Evolutionary conservation across 2,113 vertebrate species (phyloP), one percentile per base, ranked within the genome.

Genomic region (Puntigrus tetrazona): DNA sequence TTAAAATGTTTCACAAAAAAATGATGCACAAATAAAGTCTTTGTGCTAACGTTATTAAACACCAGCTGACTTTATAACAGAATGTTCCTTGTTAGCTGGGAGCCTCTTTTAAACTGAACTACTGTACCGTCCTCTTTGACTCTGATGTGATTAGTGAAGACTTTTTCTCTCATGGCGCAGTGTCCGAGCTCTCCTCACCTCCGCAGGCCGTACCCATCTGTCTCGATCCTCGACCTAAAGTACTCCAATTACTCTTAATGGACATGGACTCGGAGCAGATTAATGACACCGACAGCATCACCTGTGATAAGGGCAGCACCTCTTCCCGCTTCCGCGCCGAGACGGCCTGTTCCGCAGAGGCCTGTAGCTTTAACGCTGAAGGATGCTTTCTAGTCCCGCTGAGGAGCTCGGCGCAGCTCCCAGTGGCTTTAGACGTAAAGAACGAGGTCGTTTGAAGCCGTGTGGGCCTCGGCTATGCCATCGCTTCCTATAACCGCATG

Each of bases 221-320:
- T 83, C 86, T 86, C 72, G 75, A 75, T 73, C 85, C 82, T 59
- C 20, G 41, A 84, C 77, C 83, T 25, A 45, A 81, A 72, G 69
- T 74, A 11, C 86, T 88, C 80, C 70, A 75, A 81, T 83, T 86
- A 27, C 63, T 86, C 88, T 88, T 86, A 92, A 85, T 81, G 86
- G 87, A 86, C 81, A 47, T 82, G 38, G 82, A 34, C 18, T 67
- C 65, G 63, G 41, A 29, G 83, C 69, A 52, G 73, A 87, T 86
- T 67, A 82, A 77, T 59, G 47, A 55, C 59, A 29, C 63, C 72
- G 38, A 59, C 47, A 52, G n/a, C 27, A 34, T 72, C 69, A 72
- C 69, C 69, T 25, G 69, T 25, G 36, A 72, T 25, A 14, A 72
- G 31, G 75, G 5, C 50, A 47, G 63, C 57, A 36, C 41, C 43